Conservation (phyloP, 2,888 invertebrate genomes). For the Byasa hedistus region DNA sequence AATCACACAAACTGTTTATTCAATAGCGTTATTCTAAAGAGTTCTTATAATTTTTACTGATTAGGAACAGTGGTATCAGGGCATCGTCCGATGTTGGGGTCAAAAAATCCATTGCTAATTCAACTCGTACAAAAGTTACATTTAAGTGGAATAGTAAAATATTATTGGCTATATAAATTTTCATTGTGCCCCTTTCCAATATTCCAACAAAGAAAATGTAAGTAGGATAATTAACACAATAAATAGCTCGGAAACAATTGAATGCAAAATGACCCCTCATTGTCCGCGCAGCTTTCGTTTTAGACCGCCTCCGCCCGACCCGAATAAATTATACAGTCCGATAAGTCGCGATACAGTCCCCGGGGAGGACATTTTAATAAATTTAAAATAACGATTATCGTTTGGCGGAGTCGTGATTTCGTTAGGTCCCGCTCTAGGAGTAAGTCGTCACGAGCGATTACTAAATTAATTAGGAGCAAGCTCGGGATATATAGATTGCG, state of each 20-base stretch:
- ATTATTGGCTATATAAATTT: too few species aligned
- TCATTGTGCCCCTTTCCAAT: too few species aligned
- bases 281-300: conserved; percentile 70
- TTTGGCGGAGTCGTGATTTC: conserved; percentile 78
- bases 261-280: conserved; percentile 42
- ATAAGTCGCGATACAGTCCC: conserved; percentile 77
- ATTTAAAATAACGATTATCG: conserved; percentile 80
- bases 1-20: too few species aligned
- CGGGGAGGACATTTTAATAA: conserved; percentile 79
- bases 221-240: conserved; percentile 21
- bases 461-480: conserved; percentile 79
- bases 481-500: conserved; percentile 73
- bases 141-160: too few species aligned
- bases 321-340: conserved; percentile 78
- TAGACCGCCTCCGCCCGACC: conserved; percentile 64
- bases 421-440: conserved; percentile 74
- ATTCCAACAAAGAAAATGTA: neutral
- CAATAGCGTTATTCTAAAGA: too few species aligned
- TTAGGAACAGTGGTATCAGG: too few species aligned
- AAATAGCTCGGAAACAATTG: conserved; percentile 26
- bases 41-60: too few species aligned
- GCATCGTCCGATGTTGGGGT: too few species aligned
- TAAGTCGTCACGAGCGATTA: conserved; percentile 80
- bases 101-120: too few species aligned
- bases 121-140: too few species aligned